Evolutionary conservation across 2,888 invertebrate species (phyloP).

Genomic region (Heterodera filipjevi): DNA sequence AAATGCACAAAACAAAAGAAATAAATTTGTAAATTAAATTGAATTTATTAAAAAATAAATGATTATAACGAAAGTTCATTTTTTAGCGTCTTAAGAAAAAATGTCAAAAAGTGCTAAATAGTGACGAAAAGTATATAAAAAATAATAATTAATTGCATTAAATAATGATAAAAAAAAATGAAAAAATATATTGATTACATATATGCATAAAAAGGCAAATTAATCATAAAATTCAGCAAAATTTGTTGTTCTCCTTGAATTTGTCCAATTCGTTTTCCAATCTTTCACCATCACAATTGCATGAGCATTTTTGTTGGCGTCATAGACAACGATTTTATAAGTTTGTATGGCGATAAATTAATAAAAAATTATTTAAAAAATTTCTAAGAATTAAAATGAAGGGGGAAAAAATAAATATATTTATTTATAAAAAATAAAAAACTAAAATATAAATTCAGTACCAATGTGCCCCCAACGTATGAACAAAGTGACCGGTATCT

Average conservation of each 20-base stretch:
- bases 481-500: conserved; percentile 10
- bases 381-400: not conserved
- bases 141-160: too few species aligned
- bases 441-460: not conserved
- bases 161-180: too few species aligned
- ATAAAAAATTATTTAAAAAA: too few species aligned
- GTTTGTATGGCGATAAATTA: not conserved
- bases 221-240: conserved; percentile 28
- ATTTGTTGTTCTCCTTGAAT: conserved; percentile 32
- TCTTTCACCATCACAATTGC: conserved; percentile 23
- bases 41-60: not conserved
- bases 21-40: conserved; percentile 12
- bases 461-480: conserved; percentile 14
- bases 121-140: too few species aligned
- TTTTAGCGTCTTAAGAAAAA: too few species aligned
- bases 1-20: too few species aligned
- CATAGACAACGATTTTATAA: conserved; percentile 7
- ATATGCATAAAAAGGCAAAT: not conserved
- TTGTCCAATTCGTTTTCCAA: conserved; percentile 34
- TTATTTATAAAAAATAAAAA: too few species aligned
- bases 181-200: not conserved
- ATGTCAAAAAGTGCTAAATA: too few species aligned
- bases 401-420: not conserved
- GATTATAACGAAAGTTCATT: not conserved
- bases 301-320: not conserved